Evolutionary conservation across 1,140 invertebrate species (phyloP), one percentile per base, ranked within the genome.

Genomic region (Thrips palmi): DNA sequence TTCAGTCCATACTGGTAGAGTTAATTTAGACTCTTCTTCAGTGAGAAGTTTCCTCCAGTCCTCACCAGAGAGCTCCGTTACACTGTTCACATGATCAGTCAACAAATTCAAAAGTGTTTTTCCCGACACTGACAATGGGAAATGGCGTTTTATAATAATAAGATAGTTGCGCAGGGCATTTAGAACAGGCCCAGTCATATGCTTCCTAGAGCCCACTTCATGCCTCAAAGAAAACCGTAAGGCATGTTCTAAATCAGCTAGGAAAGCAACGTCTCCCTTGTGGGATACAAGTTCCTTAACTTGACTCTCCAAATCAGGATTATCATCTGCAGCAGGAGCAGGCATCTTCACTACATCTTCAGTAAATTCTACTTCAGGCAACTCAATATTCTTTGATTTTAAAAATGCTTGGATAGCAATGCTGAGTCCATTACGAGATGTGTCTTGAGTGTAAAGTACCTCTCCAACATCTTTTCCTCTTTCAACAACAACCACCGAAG

Each of bases 211-310:
- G 7, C 71, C 60, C 7, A 96, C 68, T 64, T 96, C 91, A 47
- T 84, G 75, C 43, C 67, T 66, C 4, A 94, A 62, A 10, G 76
- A 74, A 51, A 79, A 84, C 46, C 71, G 66, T 8, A 94, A 48
- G 0, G 82, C 75, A 51, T 74, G 80, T 57, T 92, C 84, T 31
- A 96, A 55, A 57, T 96, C 89, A 36, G 72, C 64, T 59, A 88
- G 81, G 52, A 77, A 87, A 1, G 88, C 61, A 7, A 59, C 48
- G 50, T 75, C 70, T 46, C 48, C 51, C 35, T 57, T 21, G 31
- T 50, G 41, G 28, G 49, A 39, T 41, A 44, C 45, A n/a, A 47
- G 12, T 23, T 31, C 18, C 17, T 35, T 40, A 21, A 41, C 33
- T 21, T 41, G 23, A 18, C 29, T 17, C 19, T 32, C 30, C 19